Percentiles rank a stretch among this genome's conserved stretches.
Evolutionary conservation across 2,797 vertebrate genomes (phyloP).

Genomic region (Hyperoplus lanceolatus): DNA sequence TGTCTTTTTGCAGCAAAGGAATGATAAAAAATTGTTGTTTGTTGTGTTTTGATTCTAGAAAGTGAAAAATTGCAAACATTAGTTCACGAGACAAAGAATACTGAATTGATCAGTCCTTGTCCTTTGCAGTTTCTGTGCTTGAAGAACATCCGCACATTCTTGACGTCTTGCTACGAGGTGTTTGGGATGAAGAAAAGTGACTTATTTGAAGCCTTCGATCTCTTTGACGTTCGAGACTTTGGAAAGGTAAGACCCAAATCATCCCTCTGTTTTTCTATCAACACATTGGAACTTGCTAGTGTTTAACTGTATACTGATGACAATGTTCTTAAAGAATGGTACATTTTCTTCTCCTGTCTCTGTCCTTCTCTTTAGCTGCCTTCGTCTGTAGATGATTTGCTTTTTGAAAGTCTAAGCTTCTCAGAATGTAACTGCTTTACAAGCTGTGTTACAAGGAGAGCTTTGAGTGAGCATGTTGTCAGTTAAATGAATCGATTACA

Average conservation of each 20-base stretch:
- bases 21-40: neutral
- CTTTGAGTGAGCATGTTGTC: neutral
- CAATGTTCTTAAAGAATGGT: neutral
- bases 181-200: conserved; percentile 95
- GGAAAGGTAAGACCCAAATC: conserved; percentile 89
- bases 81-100: neutral
- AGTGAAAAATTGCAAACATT: neutral
- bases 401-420: conserved; percentile 14
- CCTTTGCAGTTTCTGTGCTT: conserved; percentile 92
- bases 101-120: neutral
- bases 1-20: no score
- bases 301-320: neutral
- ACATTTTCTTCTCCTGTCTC: neutral
- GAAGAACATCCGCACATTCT: conserved; percentile 97
- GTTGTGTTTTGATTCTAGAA: neutral
- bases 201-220: conserved; percentile 95
- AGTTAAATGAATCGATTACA: neutral
- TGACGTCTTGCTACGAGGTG: conserved; percentile 89
- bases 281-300: neutral
- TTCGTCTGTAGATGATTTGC: neutral
- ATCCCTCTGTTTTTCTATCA: neutral
- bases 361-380: neutral
- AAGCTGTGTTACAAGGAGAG: conserved; percentile 11
- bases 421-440: neutral
- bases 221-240: conserved; percentile 97